These are phyloP conservation scores for Tachyglossus aculeatus DNA, from an alignment of 2,797 vertebrate genomes.

Conservation along the genomic window DNA sequence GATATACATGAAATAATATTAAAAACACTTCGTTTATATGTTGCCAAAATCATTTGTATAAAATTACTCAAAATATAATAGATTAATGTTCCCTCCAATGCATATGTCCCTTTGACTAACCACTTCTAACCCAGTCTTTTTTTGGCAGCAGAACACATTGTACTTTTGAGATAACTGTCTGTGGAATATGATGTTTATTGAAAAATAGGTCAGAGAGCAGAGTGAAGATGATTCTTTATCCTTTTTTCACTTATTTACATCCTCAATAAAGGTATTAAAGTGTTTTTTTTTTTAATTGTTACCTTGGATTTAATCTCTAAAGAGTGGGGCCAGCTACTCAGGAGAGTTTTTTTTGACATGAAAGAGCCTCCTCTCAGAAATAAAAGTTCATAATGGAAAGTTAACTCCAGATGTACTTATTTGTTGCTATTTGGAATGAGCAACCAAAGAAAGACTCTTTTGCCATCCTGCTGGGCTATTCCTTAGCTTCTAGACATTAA, in stretches of 20 bases:
- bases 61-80: constrained; percentile 72
- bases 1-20: constrained; percentile 71
- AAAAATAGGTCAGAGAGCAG: constrained; percentile 77
- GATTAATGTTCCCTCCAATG: constrained; percentile 69
- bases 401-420: constrained; percentile 7
- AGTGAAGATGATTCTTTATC: constrained; percentile 64
- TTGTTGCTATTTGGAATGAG: not conserved
- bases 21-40: constrained; percentile 62
- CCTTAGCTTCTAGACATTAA: constrained; percentile 4
- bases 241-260: constrained; percentile 54
- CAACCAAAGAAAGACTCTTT: not conserved
- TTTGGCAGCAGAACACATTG: constrained; percentile 76
- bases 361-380: constrained; percentile 4
- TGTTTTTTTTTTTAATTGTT: constrained; percentile 54
- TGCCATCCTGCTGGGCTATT: constrained; percentile 2
- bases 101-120: constrained; percentile 69
- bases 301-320: constrained; percentile 38
- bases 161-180: constrained; percentile 80
- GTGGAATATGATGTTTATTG: constrained; percentile 77
- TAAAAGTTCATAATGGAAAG: constrained; percentile 35
- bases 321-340: constrained; percentile 30
- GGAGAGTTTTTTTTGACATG: not conserved
- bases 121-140: constrained; percentile 66
- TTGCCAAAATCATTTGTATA: constrained; percentile 60
- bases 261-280: constrained; percentile 42